Conservation (phyloP, 1,140 invertebrate species). For the Parasteatoda tepidariorum region DNA sequence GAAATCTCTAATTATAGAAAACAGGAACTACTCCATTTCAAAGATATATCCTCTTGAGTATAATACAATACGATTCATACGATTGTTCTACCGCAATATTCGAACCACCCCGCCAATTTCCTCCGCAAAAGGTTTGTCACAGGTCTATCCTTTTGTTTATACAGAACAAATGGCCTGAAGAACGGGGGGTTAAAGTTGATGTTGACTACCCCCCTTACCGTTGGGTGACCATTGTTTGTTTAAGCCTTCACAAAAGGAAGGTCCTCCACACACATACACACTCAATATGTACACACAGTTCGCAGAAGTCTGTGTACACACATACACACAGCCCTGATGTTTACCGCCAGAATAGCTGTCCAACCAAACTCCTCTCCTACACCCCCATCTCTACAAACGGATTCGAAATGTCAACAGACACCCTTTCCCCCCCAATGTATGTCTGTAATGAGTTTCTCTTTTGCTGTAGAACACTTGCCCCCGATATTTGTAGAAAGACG, state of each 20-base stretch:
- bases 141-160: conserved; percentile 55
- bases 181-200: conserved; percentile 59
- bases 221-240: conserved; percentile 59
- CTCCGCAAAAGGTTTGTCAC: conserved; percentile 59
- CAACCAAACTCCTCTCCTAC: conserved; percentile 36
- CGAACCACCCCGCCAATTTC: conserved; percentile 4
- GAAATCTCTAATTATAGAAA: too few species aligned
- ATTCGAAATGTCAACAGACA: conserved; percentile 51
- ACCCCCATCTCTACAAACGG: conserved; percentile 40
- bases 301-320: background rate
- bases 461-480: conserved; percentile 13
- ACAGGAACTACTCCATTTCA: too few species aligned
- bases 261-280: conserved; percentile 35
- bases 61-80: too few species aligned
- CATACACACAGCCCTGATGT: conserved; percentile 55
- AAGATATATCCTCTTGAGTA: too few species aligned
- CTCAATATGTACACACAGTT: conserved; percentile 3
- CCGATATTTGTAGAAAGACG: conserved; percentile 52
- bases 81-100: too few species aligned
- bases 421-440: background rate
- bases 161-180: conserved; percentile 56
- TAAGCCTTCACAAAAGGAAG: conserved; percentile 49
- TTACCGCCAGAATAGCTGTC: conserved; percentile 59
- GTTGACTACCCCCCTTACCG: conserved; percentile 44
- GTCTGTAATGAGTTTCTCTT: conserved; percentile 55